phyloP scores from a whole-genome alignment of 2,113 vertebrate species.

The Felis chaus region DNA sequence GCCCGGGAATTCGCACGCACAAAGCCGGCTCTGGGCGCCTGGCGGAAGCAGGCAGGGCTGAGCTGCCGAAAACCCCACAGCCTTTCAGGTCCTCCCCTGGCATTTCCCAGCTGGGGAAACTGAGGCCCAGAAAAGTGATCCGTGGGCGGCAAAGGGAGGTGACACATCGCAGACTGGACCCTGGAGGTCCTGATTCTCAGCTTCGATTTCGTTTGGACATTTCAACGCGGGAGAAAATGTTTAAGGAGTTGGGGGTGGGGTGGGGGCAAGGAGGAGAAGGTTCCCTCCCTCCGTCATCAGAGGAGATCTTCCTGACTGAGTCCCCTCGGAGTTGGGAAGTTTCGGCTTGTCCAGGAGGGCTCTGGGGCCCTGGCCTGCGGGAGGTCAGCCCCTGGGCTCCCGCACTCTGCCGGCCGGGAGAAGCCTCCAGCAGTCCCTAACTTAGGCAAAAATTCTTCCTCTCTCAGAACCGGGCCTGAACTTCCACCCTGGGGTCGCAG shows the following conservation, averaged over 20 bases:
- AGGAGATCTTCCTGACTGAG: background rate
- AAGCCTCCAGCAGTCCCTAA: background rate
- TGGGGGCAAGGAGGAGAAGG: no score
- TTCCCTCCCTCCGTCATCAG: background rate
- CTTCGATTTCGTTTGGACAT: background rate
- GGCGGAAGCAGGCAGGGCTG: background rate
- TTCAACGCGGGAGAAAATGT: conserved; percentile 7
- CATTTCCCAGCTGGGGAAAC: conserved; percentile 46
- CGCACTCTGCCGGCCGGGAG: background rate
- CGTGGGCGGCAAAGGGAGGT: background rate
- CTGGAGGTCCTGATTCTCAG: background rate
- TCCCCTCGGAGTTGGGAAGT: conserved; percentile 37
- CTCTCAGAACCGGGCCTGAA: background rate
- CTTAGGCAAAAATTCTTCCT: background rate
- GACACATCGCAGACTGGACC: background rate
- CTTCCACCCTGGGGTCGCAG: background rate
- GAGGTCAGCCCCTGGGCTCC: background rate
- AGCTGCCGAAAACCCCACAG: background rate
- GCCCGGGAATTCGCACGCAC: conserved; percentile 49
- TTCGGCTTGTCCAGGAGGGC: background rate
- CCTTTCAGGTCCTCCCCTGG: background rate
- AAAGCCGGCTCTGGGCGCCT: conserved; percentile 31
- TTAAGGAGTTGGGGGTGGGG: background rate
- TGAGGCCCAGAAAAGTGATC: background rate
- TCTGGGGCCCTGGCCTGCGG: background rate